phyloP scores from a whole-genome alignment of 2,113 vertebrate species.

The Pampusana beccarii region DNA sequence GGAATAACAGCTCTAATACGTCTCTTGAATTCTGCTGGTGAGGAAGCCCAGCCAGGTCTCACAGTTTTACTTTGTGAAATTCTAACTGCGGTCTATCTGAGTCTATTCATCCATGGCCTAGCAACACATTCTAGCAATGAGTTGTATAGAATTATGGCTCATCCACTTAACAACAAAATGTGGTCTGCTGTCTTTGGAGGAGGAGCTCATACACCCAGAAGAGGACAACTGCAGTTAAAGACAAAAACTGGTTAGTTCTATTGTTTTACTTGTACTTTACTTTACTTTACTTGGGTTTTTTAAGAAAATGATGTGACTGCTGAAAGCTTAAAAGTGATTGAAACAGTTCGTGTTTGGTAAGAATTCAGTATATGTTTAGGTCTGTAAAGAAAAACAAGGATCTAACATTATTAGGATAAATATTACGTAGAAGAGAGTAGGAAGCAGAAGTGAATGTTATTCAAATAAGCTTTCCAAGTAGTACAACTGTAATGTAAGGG shows the following conservation, averaged over 20 bases:
- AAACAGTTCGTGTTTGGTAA: neutral
- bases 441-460: neutral
- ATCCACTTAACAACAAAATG: slow-evolving; percentile 92
- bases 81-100: slow-evolving; percentile 93
- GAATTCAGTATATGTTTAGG: neutral
- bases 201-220: slow-evolving; percentile 78
- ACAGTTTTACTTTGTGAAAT: slow-evolving; percentile 93
- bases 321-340: neutral
- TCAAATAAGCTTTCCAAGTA: neutral
- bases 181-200: slow-evolving; percentile 95
- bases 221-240: slow-evolving; percentile 74
- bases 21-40: slow-evolving; percentile 87
- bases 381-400: neutral
- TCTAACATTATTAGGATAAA: neutral
- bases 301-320: neutral
- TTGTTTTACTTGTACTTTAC: neutral
- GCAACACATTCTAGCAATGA: slow-evolving; percentile 95
- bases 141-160: slow-evolving; percentile 89
- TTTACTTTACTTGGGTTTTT: neutral
- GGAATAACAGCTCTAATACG: slow-evolving; percentile 85
- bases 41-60: slow-evolving; percentile 91
- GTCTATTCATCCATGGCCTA: slow-evolving; percentile 94
- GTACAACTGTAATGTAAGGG: neutral
- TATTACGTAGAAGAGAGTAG: neutral
- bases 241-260: slow-evolving; percentile 79